phyloP scores from a whole-genome alignment of 2,888 invertebrate genomes.

The Hypena proboscidalis region DNA sequence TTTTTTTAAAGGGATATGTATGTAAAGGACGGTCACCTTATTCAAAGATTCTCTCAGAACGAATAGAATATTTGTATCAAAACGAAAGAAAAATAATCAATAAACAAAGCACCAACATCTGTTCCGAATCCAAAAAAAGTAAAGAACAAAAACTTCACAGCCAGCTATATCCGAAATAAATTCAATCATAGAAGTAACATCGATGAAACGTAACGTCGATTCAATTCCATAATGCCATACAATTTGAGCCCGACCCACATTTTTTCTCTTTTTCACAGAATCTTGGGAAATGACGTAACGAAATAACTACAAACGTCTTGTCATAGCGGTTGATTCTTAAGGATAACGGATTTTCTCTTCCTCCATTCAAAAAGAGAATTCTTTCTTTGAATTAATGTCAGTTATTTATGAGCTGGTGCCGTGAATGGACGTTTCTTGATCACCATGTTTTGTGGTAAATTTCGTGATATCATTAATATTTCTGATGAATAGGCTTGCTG shows the following conservation, averaged over 20 bases:
- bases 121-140: neutral
- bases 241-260: conserved; percentile 31
- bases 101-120: neutral
- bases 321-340: conserved; percentile 37
- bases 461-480: no score
- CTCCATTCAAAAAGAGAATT: conserved; percentile 27
- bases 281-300: conserved; percentile 36
- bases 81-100: no score
- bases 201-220: conserved; percentile 39
- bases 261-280: conserved; percentile 23
- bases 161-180: conserved; percentile 23
- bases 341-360: conserved; percentile 39
- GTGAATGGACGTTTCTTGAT: conserved; percentile 37
- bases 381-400: conserved; percentile 35
- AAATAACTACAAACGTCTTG: conserved; percentile 42
- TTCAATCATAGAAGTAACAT: conserved; percentile 33
- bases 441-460: conserved; percentile 21
- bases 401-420: conserved; percentile 42
- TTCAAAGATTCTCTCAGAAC: no score
- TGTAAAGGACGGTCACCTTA: no score
- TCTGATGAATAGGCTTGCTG: no score
- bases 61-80: no score
- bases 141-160: conserved; percentile 4
- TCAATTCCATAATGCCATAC: conserved; percentile 41
- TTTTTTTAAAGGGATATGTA: no score